Percentiles rank a stretch among this genome's conserved stretches.
phyloP scores from a whole-genome alignment of 1,140 invertebrate species.

The Drosophila takahashii region DNA sequence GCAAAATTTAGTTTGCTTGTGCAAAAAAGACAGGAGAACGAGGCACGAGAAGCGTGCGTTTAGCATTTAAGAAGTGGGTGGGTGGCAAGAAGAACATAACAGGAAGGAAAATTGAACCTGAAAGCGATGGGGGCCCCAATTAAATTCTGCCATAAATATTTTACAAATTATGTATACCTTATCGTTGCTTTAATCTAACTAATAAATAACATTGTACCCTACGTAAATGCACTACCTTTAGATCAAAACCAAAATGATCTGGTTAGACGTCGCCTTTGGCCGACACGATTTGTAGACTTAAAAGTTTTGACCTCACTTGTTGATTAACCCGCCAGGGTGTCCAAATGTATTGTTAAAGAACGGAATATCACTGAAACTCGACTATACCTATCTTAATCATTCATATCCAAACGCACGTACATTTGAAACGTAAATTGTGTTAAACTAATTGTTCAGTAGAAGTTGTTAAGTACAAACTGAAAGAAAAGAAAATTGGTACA shows the following conservation, averaged over 20 bases:
- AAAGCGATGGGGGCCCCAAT: background rate
- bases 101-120: background rate
- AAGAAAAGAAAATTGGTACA: constrained; percentile 3
- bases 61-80: constrained; percentile 44
- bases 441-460: constrained; percentile 27
- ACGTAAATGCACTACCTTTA: background rate
- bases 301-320: constrained; percentile 16
- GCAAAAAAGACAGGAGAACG: constrained; percentile 31
- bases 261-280: background rate
- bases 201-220: constrained; percentile 32
- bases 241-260: background rate
- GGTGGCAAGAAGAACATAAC: constrained; percentile 8
- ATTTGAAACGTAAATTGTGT: constrained; percentile 6
- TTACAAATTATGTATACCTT: constrained; percentile 47
- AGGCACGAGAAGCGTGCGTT: constrained; percentile 18
- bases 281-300: background rate
- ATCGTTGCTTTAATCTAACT: constrained; percentile 43
- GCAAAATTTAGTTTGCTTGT: constrained; percentile 18
- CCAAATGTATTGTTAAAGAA: constrained; percentile 1
- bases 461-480: constrained; percentile 41
- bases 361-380: constrained; percentile 26
- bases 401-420: constrained; percentile 18
- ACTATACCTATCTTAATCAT: constrained; percentile 19
- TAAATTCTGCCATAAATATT: constrained; percentile 43
- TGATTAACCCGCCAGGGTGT: background rate